Conservation (phyloP, 2,888 invertebrate species). For the Sinhomidia bicolor region DNA sequence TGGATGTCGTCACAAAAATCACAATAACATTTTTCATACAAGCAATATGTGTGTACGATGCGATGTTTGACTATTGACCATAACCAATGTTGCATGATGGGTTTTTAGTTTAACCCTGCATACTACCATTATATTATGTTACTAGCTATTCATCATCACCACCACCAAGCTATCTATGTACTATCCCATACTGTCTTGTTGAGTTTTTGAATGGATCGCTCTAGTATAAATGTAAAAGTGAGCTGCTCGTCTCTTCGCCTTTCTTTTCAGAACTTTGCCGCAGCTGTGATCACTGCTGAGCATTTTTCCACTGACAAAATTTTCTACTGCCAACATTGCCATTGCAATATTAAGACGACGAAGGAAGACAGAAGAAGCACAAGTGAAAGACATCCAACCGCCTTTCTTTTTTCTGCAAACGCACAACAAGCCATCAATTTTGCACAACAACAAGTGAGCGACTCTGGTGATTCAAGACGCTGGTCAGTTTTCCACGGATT, state of each 20-base stretch:
- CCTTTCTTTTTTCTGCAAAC: too few relatives aligned
- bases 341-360: too few relatives aligned
- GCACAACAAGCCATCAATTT: too few relatives aligned
- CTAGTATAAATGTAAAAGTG: constrained; percentile 69
- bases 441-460: too few relatives aligned
- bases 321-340: background rate
- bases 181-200: background rate
- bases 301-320: constrained; percentile 12
- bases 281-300: constrained; percentile 66
- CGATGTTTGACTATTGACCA: background rate
- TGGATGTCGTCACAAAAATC: background rate
- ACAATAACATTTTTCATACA: background rate
- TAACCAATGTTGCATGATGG: too few relatives aligned
- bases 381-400: constrained; percentile 34
- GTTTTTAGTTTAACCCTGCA: too few relatives aligned
- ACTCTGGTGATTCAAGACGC: too few relatives aligned
- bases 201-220: constrained; percentile 49
- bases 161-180: background rate
- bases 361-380: too few relatives aligned
- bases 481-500: too few relatives aligned
- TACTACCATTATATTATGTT: background rate
- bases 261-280: constrained; percentile 64
- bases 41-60: background rate
- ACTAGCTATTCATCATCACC: background rate
- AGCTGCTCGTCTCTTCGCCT: constrained; percentile 42